These are phyloP conservation scores for Phycodurus eques DNA, from an alignment of 2,113 vertebrate species.

Conservation along the genomic window DNA sequence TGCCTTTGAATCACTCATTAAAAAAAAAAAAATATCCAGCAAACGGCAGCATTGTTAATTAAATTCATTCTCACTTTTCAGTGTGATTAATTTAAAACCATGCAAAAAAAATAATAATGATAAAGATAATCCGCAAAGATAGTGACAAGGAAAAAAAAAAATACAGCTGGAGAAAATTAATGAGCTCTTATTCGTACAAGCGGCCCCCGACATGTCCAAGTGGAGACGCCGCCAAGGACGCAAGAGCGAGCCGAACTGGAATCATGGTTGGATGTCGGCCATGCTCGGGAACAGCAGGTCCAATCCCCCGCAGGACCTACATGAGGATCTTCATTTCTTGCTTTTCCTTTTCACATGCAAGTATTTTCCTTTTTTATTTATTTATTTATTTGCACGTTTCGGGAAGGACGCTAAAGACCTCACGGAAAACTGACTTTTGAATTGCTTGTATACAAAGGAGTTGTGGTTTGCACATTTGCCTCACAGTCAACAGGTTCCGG, in stretches of 20 bases:
- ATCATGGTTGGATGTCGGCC: conserved; percentile 43
- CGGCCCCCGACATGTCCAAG: conserved; percentile 36
- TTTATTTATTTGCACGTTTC: conserved; percentile 4
- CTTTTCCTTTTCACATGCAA: conserved; percentile 27
- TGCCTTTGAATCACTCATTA: conserved; percentile 28
- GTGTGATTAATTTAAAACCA: conserved; percentile 27
- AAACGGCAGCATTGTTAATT: conserved; percentile 36
- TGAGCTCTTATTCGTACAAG: conserved; percentile 59
- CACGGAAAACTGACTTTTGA: not conserved
- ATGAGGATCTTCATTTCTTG: conserved; percentile 41
- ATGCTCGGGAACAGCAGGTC: conserved; percentile 45
- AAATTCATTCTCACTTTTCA: conserved; percentile 43
- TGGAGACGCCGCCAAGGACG: conserved; percentile 49
- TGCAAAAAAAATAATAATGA: not conserved
- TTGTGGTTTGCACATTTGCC: not conserved
- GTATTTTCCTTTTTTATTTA: conserved; percentile 18
- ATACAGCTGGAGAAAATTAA: conserved; percentile 56
- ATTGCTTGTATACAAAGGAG: not conserved
- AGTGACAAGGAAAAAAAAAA: conserved; percentile 24
- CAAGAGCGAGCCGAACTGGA: conserved; percentile 44
- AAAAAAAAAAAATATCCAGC: conserved; percentile 25
- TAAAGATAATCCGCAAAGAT: conserved; percentile 33
- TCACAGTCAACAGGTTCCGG: not conserved
- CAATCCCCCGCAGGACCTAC: conserved; percentile 37
- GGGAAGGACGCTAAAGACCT: conserved; percentile 23